Percentiles rank a stretch among this genome's conserved stretches.
These are phyloP conservation scores for Sialis lutaria DNA, from an alignment of 2,888 invertebrate genomes.

Conservation along the genomic window DNA sequence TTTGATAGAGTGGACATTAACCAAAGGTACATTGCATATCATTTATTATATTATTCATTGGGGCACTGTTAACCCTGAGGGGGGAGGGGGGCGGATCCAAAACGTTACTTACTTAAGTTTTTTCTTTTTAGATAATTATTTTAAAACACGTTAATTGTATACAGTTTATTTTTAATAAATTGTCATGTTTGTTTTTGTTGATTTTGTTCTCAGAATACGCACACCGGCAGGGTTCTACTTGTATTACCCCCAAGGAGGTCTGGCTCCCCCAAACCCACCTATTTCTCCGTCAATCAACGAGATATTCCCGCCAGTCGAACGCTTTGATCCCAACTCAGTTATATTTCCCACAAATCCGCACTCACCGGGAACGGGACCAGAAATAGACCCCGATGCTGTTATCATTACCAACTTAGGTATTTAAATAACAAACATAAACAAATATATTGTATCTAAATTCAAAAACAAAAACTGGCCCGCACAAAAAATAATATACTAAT, in stretches of 20 bases:
- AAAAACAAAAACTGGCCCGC: too few relatives aligned
- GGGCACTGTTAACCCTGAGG: too few relatives aligned
- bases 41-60: too few relatives aligned
- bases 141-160: too few relatives aligned
- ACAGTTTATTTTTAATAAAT: too few relatives aligned
- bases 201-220: background rate
- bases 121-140: too few relatives aligned
- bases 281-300: slow-evolving; percentile 1
- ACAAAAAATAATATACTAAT: too few relatives aligned
- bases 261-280: background rate
- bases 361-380: slow-evolving; percentile 23
- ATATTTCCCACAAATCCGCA: slow-evolving; percentile 2
- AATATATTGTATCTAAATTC: too few relatives aligned
- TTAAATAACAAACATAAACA: too few relatives aligned
- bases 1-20: slow-evolving; percentile 1
- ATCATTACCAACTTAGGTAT: slow-evolving; percentile 24
- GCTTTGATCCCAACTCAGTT: background rate
- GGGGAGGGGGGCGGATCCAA: too few relatives aligned
- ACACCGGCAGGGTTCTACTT: background rate
- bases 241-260: background rate
- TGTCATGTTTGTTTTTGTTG: too few relatives aligned
- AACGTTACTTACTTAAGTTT: too few relatives aligned
- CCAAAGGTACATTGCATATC: background rate
- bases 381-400: slow-evolving; percentile 30
- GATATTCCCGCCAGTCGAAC: slow-evolving; percentile 4